Percentiles rank a stretch among this genome's conserved stretches.
Evolutionary conservation across 2,113 vertebrate genomes (phyloP).

Genomic region (Poeciliopsis prolifica): DNA sequence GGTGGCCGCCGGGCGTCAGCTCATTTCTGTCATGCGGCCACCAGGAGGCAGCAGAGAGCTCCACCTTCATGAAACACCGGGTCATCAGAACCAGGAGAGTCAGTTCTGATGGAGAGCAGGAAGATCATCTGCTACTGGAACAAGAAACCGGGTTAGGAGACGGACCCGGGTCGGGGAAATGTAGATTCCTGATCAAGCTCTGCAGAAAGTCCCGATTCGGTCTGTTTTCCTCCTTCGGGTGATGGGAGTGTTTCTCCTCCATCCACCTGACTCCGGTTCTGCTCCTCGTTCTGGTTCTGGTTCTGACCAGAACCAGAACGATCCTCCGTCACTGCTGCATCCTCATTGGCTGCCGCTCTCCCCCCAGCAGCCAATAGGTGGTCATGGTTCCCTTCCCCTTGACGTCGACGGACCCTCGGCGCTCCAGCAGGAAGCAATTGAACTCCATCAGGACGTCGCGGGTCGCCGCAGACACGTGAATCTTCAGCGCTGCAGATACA

Average conservation of each 20-base stretch:
- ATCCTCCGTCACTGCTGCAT: neutral
- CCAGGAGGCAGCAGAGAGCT: neutral
- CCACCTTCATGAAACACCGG: neutral
- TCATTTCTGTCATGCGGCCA: neutral
- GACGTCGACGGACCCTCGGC: conserved; percentile 88
- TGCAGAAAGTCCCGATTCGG: too few relatives aligned
- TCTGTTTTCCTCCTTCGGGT: too few relatives aligned
- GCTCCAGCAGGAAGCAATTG: conserved; percentile 88
- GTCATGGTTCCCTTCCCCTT: conserved; percentile 92
- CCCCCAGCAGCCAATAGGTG: conserved; percentile 90
- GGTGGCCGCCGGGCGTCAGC: neutral
- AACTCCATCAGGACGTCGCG: conserved; percentile 86
- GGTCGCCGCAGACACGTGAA: conserved; percentile 88
- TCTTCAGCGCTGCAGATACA: conserved; percentile 84
- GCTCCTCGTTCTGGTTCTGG: too few relatives aligned
- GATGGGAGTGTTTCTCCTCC: too few relatives aligned
- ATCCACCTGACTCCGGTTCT: too few relatives aligned
- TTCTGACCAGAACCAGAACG: neutral
- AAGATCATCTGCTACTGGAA: neutral
- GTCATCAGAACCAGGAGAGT: too few relatives aligned
- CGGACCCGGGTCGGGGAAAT: too few relatives aligned
- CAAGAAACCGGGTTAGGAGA: neutral
- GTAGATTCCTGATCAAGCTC: too few relatives aligned
- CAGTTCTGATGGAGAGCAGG: neutral
- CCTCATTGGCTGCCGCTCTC: conserved; percentile 71